phyloP scores from a whole-genome alignment of 2,888 invertebrate genomes.

The Mesorhabditis sp. region DNA sequence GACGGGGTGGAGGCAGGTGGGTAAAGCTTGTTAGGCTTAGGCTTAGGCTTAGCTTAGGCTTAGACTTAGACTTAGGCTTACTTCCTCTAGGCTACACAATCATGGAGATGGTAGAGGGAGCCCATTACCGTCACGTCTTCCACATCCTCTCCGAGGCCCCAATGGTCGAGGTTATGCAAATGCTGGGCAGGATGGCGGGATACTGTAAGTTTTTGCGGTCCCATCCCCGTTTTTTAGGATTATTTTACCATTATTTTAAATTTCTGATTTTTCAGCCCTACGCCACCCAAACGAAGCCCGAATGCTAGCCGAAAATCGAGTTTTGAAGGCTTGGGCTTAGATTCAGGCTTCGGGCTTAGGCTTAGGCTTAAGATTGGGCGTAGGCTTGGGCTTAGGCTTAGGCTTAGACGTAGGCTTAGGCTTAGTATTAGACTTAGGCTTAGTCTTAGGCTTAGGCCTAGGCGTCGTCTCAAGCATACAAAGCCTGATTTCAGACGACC shows the following conservation, averaged over 20 bases:
- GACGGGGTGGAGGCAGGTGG: slow-evolving; percentile 3
- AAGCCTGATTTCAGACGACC: neutral
- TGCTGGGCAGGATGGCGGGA: neutral
- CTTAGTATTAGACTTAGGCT: too few relatives aligned
- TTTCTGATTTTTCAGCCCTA: neutral
- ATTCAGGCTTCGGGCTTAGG: too few relatives aligned
- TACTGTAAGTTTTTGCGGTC: neutral
- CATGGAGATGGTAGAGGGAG: neutral
- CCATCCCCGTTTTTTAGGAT: neutral
- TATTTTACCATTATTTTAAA: neutral
- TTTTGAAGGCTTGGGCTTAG: neutral
- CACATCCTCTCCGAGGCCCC: neutral
- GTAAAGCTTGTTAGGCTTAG: neutral
- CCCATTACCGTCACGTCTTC: slow-evolving; percentile 4
- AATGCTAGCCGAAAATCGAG: neutral
- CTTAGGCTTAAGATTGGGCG: too few relatives aligned
- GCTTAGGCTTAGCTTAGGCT: neutral
- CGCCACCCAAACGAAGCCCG: neutral
- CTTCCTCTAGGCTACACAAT: slow-evolving; percentile 4
- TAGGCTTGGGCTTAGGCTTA: too few relatives aligned
- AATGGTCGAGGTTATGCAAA: neutral
- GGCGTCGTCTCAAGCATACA: too few relatives aligned
- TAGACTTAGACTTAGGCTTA: neutral
- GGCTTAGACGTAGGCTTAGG: too few relatives aligned
- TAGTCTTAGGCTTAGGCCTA: too few relatives aligned